Evolutionary conservation across 1,140 invertebrate genomes (phyloP).

Genomic region (Heliconius himera): DNA sequence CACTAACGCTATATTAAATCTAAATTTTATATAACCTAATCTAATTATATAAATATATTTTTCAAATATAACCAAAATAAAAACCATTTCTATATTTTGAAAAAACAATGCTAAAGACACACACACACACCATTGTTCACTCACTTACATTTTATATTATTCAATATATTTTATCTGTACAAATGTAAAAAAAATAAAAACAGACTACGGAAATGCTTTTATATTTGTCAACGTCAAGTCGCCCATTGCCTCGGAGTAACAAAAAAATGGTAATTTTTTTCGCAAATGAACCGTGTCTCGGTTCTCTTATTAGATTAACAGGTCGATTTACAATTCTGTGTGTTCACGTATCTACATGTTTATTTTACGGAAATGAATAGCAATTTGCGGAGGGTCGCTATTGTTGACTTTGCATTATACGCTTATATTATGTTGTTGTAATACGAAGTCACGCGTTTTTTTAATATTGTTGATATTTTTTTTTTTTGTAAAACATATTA

Average conservation of each 20-base stretch:
- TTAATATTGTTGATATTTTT: background rate
- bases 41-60: too few species aligned
- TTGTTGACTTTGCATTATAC: conserved; percentile 71
- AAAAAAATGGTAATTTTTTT: conserved; percentile 71
- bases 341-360: conserved; percentile 71
- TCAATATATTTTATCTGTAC: conserved; percentile 62
- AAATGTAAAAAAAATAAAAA: conserved; percentile 67
- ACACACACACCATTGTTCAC: background rate
- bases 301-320: conserved; percentile 79
- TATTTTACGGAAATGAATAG: conserved; percentile 80
- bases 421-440: conserved; percentile 6
- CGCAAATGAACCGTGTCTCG: conserved; percentile 74
- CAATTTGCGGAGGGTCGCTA: conserved; percentile 62
- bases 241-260: conserved; percentile 51
- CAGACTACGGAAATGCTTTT: conserved; percentile 68
- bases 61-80: background rate
- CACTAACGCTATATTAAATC: too few species aligned
- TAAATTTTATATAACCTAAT: too few species aligned
- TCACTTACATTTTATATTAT: conserved; percentile 8
- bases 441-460: background rate
- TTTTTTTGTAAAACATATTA: background rate
- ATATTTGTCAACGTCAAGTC: conserved; percentile 77
- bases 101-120: background rate
- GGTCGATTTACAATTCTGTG: conserved; percentile 78
- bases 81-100: background rate